A percentile compares a stretch with the other conserved stretches of the same genome.
Conservation (phyloP, 2,888 invertebrate species). For the Dichetophora obliterata region DNA sequence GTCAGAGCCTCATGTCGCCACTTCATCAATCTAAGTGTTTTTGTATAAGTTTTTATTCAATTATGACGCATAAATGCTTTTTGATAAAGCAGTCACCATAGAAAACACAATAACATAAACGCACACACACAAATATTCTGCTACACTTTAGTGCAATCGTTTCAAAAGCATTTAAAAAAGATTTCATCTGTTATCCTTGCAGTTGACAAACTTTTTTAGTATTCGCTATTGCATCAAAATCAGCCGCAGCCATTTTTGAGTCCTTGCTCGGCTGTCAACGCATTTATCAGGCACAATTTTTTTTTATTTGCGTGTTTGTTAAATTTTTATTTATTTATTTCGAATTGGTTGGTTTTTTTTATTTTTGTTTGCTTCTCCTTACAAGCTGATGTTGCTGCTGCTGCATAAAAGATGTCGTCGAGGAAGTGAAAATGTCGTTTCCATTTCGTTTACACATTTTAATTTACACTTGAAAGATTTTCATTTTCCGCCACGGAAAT, state of each 20-base stretch:
- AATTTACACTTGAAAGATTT: conserved; percentile 37
- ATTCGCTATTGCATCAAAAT: background rate
- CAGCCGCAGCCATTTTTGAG: too few relatives aligned
- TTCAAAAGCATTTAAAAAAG: conserved; percentile 19
- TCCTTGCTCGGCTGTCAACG: too few relatives aligned
- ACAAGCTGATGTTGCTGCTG: background rate
- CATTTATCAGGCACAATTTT: too few relatives aligned
- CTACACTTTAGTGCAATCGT: conserved; percentile 9
- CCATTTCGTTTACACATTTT: conserved; percentile 30
- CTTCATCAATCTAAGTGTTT: conserved; percentile 14
- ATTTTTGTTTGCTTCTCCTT: background rate
- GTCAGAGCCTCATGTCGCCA: conserved; percentile 21
- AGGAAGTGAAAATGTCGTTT: conserved; percentile 28
- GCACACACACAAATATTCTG: background rate
- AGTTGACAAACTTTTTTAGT: conserved; percentile 2
- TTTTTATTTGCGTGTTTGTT: too few relatives aligned
- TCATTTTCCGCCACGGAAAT: conserved; percentile 33
- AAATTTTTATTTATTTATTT: background rate
- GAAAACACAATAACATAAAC: background rate
- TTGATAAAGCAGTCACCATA: conserved; percentile 3
- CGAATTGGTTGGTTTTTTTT: background rate
- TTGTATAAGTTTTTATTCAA: background rate
- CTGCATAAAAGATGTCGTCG: background rate
- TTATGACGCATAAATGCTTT: conserved; percentile 19
- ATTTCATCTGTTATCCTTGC: conserved; percentile 21